Base-by-base conservation (phyloP, 2,888 invertebrate genomes). In the Zygogramma bicolorata region DNA sequence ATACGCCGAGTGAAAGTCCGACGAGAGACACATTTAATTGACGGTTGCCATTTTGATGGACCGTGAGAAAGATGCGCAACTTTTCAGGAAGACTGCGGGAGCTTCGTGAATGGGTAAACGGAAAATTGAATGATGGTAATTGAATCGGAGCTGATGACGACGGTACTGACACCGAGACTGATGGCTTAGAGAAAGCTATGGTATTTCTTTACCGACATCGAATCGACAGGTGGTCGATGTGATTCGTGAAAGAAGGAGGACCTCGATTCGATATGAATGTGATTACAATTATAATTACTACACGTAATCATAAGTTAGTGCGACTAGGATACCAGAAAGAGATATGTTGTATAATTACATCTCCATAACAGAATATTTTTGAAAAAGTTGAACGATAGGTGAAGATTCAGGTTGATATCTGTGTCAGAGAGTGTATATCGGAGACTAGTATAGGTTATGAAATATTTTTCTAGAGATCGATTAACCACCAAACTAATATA, bases 1-100 rank as follows among this genome's bases (percentile, higher is more conserved):
- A 4, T 15, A 4, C 15, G 63, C 63, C 63, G 13, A 46, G 63
- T 63, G 63, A 63, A 63, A 63, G 63, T 20, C 31, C 46, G n/a
- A n/a, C 25, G 63, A 10, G n/a, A n/a, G n/a, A n/a, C n/a, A n/a
- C n/a, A 61, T 18, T 20, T 27, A 34, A n/a, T 46, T 46, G 46
- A 63, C 46, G 27, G 20, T 46, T 63, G 63, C 29, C 49, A 46
- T 63, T 62, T 46, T 13, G 29, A 63, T 63, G 42, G 13, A 46
- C 29, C 46, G n/a, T 46, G 49, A 46, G 63, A 63, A 31, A 46
- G 46, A 63, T 46, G 46, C 27, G 27, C 53, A 18, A 18, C 13
- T 13, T 8, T 6, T 27, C 27, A 22, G 53, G 53, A 53, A 53
- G 53, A 53, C 53, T 27, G 53, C 53, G 18, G 46, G 18, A 18